A percentile compares a stretch with the other conserved stretches of the same genome.
Conservation (phyloP, 1,140 invertebrate genomes). For the Platyura marginata region DNA sequence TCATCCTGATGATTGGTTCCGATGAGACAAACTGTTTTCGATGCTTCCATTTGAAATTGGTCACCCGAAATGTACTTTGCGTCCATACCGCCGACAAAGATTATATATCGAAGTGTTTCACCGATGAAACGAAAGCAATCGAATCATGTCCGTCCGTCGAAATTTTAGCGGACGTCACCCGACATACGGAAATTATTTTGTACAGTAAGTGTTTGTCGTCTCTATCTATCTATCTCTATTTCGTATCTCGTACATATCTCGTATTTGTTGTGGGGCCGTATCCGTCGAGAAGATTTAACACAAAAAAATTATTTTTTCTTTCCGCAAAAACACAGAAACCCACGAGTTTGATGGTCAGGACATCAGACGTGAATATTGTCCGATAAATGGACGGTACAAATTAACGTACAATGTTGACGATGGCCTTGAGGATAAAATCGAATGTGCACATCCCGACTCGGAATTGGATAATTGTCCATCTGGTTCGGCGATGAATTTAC, state of each 20-base stretch:
- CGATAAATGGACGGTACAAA: conserved; percentile 41
- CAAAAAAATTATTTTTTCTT: no score
- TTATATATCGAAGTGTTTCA: conserved; percentile 34
- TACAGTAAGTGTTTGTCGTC: conserved; percentile 36
- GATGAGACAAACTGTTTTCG: conserved; percentile 33
- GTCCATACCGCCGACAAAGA: conserved; percentile 39
- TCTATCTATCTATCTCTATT: no score
- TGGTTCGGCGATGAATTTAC: conserved; percentile 35
- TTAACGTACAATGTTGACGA: conserved; percentile 39
- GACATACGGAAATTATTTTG: conserved; percentile 28
- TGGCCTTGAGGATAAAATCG: conserved; percentile 27
- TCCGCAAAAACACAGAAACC: conserved; percentile 30
- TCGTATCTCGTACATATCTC: no score
- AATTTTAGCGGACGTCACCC: conserved; percentile 23
- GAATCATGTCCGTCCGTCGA: conserved; percentile 34
- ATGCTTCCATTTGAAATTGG: conserved; percentile 38
- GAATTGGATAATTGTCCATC: conserved; percentile 43
- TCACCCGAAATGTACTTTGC: conserved; percentile 41
- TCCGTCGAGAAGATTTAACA: conserved; percentile 13
- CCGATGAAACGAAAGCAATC: conserved; percentile 35
- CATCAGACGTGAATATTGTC: conserved; percentile 41
- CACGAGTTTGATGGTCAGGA: conserved; percentile 27
- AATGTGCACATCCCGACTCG: conserved; percentile 34
- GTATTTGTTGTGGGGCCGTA: no score
- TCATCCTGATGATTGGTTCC: conserved; percentile 40